These are phyloP conservation scores for Hydrozoanthus gracilis DNA, from an alignment of 92 coral and sea anemone species.

Conservation along the genomic window DNA sequence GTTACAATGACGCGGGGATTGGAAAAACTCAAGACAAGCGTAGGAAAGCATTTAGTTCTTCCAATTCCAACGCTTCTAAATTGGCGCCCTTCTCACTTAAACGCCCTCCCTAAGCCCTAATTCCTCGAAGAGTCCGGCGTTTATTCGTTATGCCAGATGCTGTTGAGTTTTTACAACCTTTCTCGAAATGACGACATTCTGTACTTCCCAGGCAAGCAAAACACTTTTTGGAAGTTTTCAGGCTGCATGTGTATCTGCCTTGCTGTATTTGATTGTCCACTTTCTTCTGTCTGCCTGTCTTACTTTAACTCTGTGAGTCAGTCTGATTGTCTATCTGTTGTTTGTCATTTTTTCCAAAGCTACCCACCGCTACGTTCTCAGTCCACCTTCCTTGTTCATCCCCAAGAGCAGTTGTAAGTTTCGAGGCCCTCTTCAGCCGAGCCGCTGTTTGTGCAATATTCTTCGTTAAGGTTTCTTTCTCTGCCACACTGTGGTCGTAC, in stretches of 20 bases:
- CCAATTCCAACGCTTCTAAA: no score
- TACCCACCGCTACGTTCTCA: slow-evolving; percentile 92
- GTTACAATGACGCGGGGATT: no score
- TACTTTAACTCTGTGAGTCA: not conserved
- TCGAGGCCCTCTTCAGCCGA: slow-evolving; percentile 95
- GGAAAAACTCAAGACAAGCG: no score
- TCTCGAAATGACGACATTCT: no score
- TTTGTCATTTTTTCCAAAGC: not conserved
- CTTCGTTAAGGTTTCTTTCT: slow-evolving; percentile 93
- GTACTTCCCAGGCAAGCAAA: no score
- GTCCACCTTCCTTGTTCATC: slow-evolving; percentile 99
- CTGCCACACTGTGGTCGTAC: slow-evolving; percentile 95
- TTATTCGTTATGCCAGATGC: no score
- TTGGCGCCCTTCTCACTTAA: no score
- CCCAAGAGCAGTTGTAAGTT: slow-evolving; percentile 94
- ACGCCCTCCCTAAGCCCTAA: no score
- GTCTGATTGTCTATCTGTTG: not conserved
- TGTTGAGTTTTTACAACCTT: no score
- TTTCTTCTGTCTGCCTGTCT: not conserved
- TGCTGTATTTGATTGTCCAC: not conserved
- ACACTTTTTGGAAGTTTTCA: no score
- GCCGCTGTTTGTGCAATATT: slow-evolving; percentile 99
- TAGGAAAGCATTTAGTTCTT: no score
- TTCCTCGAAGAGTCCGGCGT: no score
- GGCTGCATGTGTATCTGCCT: not conserved